Base-by-base conservation (phyloP, 2,113 vertebrate genomes). In the Numida meleagris region DNA sequence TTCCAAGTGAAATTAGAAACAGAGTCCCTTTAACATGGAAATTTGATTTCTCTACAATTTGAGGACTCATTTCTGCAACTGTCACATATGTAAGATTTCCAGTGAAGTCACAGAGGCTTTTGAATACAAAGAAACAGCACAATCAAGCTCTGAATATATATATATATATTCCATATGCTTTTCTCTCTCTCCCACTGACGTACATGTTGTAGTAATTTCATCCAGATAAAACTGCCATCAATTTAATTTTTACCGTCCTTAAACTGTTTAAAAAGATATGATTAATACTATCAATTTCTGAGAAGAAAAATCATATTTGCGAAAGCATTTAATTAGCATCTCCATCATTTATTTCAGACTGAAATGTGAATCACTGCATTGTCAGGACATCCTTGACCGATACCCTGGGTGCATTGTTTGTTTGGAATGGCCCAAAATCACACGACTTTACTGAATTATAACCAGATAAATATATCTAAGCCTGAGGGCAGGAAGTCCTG, bases 401-500 rank as follows among this genome's bases (percentile, higher is more conserved):
- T 92, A 91, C 46, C 79, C 40, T 83, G 88, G 83, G 72, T 80
- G 68, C 78, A 91, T 94, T 89, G 73, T 93, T 97, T 95, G 82
- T 93, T 95, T 96, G 70, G 70, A 94, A 93, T 93, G 95, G 74
- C 91, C 79, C 93, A 87, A 93, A 95, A 95, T 93, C 89, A 91
- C 73, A 96, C 61, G 93, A 92, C 85, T 95, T 96, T 85, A 67
- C 87, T 96, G 87, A 92, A 80, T 89, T 96, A 94, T 86, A 88
- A 84, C 66, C 70, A 94, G 92, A 96, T 94, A 96, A 95, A 95
- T 89, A 94, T 77, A 88, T 71, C 63, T 82, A 58, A 91, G 85
- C 94, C 91, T 48, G 72, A 96, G 91, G 96, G 93, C 89, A 96
- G 91, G 86, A 92, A 94, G 92, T 92, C 76, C 88, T 96, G 93